Conservation (phyloP, 2,113 vertebrate genomes). For the Laticauda colubrina region DNA sequence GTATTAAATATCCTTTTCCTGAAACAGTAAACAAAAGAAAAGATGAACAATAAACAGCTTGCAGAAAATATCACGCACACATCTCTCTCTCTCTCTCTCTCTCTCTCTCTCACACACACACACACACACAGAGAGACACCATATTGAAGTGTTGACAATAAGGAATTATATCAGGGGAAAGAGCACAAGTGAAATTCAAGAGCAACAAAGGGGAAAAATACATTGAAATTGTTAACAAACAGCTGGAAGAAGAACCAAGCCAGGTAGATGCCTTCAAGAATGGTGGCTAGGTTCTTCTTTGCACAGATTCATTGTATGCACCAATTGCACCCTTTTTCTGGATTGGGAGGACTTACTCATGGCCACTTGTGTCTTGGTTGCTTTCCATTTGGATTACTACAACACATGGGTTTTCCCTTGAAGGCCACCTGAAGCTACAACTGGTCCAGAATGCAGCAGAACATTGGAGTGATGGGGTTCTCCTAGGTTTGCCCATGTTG, state of each 20-base stretch:
- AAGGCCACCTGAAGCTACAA: background rate
- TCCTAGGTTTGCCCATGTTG: too few relatives aligned
- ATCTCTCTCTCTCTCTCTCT: too few relatives aligned
- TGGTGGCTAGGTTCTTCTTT: background rate
- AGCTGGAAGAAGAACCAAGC: background rate
- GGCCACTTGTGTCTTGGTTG: background rate
- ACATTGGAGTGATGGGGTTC: too few relatives aligned
- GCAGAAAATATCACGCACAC: background rate
- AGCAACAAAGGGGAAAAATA: background rate
- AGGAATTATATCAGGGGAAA: background rate
- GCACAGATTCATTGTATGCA: background rate
- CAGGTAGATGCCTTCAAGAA: background rate
- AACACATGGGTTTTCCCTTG: background rate
- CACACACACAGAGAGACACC: background rate
- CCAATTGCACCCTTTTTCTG: background rate
- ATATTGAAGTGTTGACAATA: background rate
- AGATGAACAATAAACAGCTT: background rate
- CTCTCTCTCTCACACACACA: background rate
- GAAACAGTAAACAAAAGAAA: background rate
- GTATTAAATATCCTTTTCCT: background rate
- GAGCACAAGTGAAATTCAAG: background rate
- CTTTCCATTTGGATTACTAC: background rate
- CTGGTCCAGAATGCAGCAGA: background rate
- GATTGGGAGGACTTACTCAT: background rate
- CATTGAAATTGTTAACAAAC: background rate